Conservation (phyloP, 2,797 vertebrate genomes). For the Numenius phaeopus region DNA sequence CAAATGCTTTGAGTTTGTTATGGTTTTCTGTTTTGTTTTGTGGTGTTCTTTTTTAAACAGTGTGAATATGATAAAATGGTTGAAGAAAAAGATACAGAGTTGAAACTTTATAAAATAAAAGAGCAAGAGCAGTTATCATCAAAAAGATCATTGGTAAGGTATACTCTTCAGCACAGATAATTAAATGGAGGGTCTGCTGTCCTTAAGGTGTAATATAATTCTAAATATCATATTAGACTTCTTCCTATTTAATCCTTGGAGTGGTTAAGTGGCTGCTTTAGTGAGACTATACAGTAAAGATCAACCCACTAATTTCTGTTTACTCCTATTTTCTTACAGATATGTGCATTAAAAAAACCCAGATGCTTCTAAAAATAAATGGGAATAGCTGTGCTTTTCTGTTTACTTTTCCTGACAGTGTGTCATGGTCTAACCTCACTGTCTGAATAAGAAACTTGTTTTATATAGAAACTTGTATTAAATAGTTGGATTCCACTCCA, state of each 20-base stretch:
- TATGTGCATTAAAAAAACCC: background rate
- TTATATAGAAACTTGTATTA: background rate
- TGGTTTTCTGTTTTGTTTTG: background rate
- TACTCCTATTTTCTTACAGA: background rate
- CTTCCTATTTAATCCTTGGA: background rate
- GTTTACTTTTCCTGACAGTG: background rate
- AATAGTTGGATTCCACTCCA: background rate
- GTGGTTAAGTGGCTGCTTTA: background rate
- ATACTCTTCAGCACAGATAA: background rate
- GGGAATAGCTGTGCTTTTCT: background rate
- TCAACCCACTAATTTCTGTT: background rate
- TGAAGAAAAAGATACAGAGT: constrained; percentile 91
- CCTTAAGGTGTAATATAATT: background rate
- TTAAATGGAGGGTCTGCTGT: background rate
- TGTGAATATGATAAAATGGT: constrained; percentile 91
- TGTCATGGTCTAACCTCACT: background rate
- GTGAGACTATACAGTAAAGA: background rate
- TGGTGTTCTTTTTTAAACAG: constrained; percentile 71
- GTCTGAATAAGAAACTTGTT: background rate
- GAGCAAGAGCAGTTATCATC: constrained; percentile 81
- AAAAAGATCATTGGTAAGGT: constrained; percentile 85
- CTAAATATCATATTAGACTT: background rate
- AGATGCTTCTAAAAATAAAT: background rate
- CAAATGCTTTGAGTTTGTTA: background rate
- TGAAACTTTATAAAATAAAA: constrained; percentile 84